Conservation (phyloP, 2,888 invertebrate species). For the Drosophila subquinaria region DNA sequence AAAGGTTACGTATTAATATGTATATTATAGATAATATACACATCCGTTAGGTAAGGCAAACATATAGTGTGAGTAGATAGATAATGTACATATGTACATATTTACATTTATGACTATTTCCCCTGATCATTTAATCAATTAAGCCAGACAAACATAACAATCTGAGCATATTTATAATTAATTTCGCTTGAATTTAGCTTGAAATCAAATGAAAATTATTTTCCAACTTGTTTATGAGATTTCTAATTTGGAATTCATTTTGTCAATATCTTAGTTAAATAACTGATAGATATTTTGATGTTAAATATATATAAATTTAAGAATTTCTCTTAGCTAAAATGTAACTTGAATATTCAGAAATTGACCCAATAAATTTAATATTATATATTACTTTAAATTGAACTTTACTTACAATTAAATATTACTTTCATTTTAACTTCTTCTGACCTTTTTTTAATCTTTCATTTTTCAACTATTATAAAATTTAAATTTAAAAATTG, state of each 20-base stretch:
- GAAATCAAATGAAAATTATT: too few relatives aligned
- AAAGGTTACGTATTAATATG: constrained; percentile 58
- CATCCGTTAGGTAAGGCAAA: constrained; percentile 38
- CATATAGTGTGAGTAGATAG: neutral
- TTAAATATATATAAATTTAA: neutral
- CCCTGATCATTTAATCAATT: constrained; percentile 12
- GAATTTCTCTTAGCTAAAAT: too few relatives aligned
- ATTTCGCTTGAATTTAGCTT: neutral
- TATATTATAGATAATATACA: constrained; percentile 11
- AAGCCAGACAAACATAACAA: neutral
- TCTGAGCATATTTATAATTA: constrained; percentile 1
- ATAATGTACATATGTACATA: neutral
- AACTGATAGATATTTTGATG: neutral
- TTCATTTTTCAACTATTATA: neutral
- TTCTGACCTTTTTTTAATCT: too few relatives aligned
- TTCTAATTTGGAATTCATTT: neutral
- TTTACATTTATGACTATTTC: neutral
- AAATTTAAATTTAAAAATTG: neutral
- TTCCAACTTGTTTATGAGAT: too few relatives aligned
- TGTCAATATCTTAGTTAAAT: neutral
- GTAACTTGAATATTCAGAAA: too few relatives aligned
- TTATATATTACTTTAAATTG: too few relatives aligned
- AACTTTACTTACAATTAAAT: too few relatives aligned
- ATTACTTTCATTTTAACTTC: too few relatives aligned
- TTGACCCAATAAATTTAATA: too few relatives aligned